Evolutionary conservation across 2,113 vertebrate genomes (phyloP), one percentile per base, ranked within the genome.

Genomic region (Cavia aperea): DNA sequence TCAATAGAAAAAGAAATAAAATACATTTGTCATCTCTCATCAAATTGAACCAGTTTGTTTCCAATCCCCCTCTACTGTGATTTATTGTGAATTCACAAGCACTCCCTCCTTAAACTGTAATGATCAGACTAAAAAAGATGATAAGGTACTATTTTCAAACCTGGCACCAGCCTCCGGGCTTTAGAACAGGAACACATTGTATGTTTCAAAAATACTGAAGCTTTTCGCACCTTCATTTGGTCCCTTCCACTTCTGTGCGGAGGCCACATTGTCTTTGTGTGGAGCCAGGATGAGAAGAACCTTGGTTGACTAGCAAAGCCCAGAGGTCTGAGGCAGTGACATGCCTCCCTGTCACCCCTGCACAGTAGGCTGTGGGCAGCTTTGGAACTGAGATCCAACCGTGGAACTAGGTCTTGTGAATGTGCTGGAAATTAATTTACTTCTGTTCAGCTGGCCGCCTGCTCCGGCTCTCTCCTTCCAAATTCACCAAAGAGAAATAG

Each of bases 361-460:
- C 58, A 86, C 31, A 70, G 0, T n/a, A 54, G 12, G 88, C 87
- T 91, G 43, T 72, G 95, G 93, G 95, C 77, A 88, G 73, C 65
- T 93, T 94, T n/a, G n/a, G 94, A 96, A 89, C 92, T 94, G 82
- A 88, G 90, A 95, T 95, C 94, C 79, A 95, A 93, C 90, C 91
- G 77, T 94, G 88, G 96, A 96, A 96, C 96, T 97, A 97, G n/a
- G 77, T 62, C 60, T 96, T 96, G 73, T 94, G 95, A 94, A 95
- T 92, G 93, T 93, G 91, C 39, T 95, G 93, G 96, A 94, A 93
- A 94, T 96, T 97, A 93, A 97, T 95, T 95, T 94, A 75, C 87
- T 96, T 96, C 96, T 95, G 86, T 92, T 92, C 82, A 85, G 79
- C 36, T 87, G 95, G 97, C 95, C 29, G 39, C 95, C 63, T 68